Base-by-base conservation (phyloP, 2,888 invertebrate species). In the Apocheima hispidaria region DNA sequence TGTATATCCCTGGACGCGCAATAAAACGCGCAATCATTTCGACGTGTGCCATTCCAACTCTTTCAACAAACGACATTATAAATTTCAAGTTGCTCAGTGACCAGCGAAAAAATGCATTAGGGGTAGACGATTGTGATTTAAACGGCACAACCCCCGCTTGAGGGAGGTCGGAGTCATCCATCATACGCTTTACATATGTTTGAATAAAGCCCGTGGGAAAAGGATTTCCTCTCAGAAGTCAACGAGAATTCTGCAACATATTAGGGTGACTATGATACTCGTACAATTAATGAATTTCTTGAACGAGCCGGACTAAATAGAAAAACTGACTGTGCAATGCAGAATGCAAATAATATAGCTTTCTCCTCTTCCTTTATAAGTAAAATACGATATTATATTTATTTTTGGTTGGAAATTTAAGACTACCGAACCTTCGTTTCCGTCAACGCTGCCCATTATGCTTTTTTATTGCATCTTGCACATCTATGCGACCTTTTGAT, bases 161-260 rank as follows among this genome's bases (percentile, higher is more conserved):
- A 78, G 87, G 87, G 87, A 82, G 84, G 83, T 84, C 79, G 69
- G 83, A 77, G 85, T 85, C 92, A 93, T 93, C 93, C 90, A 93
- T 93, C 93, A 93, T 91, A 88, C 87, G 93, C 93, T 93, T 93
- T 93, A 93, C 93, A 93, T 93, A 93, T 93, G 93, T 93, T 93
- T 92, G 91, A 90, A 90, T 92, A 92, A 93, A 92, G 90, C 93
- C 83, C 93, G 93, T 93, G 93, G 93, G 93, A 93, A 92, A 92
- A 90, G 90, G 90, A 92, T 90, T 91, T 92, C 91, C 91, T 92
- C 92, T 92, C 87, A 87, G 86, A 88, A 92, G 90, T 91, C 88
- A 88, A 87, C 83, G 86, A 84, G 83, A 79, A 82, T 84, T 84
- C 79, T 82, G 84, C 83, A 77, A 79, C 80, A 77, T 36, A 43